Evolutionary conservation across 1,140 invertebrate species (phyloP), one percentile per base, ranked within the genome.

Genomic region (Dysdera silvatica): DNA sequence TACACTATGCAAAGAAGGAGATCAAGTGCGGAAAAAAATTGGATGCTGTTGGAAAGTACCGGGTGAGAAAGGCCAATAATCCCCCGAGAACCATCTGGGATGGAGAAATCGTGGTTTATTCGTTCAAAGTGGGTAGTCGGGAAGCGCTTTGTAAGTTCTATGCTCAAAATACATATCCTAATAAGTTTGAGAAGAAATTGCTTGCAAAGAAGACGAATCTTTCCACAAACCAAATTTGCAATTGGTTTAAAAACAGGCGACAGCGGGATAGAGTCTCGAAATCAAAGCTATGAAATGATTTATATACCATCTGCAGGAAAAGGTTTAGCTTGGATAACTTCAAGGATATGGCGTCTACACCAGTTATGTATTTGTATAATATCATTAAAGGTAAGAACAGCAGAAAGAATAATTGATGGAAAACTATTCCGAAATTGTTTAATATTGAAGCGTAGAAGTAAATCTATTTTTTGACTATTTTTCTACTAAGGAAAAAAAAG

Each of bases 221-320:
- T 4, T 92, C 89, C 0, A 75, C 92, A 47, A 93, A 89, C 0
- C 92, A 95, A 78, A 85, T 86, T 65, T 90, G 87, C 74, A 98
- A 98, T 81, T 98, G 94, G 94, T 98, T 98, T 80, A 97, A 96
- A 77, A 97, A 97, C 78, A 80, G 93, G 69, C 79, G 94, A 75
- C 94, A 98, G 78, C 79, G 94, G 63, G 94, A 97, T 75, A 80
- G 93, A 71, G 23, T 20, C 12, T 18, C 40, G 6, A 41, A 41
- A 20, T 18, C 23, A 16, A 41, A 41, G n/a, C 5, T 20, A 20
- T 41, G 23, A 41, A 20, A 18, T 14, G 14, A 6, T 5, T 7
- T 41, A 18, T 41, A 8, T 14, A 41, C n/a, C n/a, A n/a, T n/a
- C n/a, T n/a, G n/a, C n/a, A n/a, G n/a, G n/a, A n/a, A n/a, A n/a